phyloP scores from a whole-genome alignment of 2,888 invertebrate species.

The Chrysolina americana region DNA sequence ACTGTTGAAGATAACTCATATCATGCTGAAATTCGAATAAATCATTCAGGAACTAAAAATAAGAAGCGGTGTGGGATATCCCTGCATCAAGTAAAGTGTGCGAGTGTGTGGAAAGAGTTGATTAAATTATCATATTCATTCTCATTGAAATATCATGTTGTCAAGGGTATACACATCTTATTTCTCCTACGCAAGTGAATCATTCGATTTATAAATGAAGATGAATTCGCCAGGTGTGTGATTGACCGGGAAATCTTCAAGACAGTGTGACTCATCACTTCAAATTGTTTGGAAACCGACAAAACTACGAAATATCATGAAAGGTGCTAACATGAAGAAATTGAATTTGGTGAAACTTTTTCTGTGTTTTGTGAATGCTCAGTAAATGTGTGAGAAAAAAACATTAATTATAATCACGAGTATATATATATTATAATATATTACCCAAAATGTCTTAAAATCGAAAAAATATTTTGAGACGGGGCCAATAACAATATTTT shows the following conservation, averaged over 20 bases:
- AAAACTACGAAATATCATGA: too few relatives aligned
- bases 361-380: too few relatives aligned
- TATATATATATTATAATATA: too few relatives aligned
- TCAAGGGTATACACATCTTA: neutral
- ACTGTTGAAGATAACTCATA: neutral
- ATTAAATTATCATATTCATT: neutral
- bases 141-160: neutral
- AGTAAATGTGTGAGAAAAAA: too few relatives aligned
- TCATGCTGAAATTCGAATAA: neutral
- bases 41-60: neutral
- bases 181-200: neutral
- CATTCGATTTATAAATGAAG: neutral
- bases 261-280: constrained; percentile 5
- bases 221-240: neutral
- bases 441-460: too few relatives aligned
- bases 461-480: too few relatives aligned
- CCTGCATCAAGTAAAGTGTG: neutral
- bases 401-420: too few relatives aligned
- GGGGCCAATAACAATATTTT: too few relatives aligned
- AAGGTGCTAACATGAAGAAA: too few relatives aligned
- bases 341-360: too few relatives aligned
- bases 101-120: neutral
- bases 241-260: constrained; percentile 12
- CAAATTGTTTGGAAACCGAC: neutral
- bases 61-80: neutral